phyloP scores from a whole-genome alignment of 2,797 vertebrate species.

The Pseudopleuronectes americanus region DNA sequence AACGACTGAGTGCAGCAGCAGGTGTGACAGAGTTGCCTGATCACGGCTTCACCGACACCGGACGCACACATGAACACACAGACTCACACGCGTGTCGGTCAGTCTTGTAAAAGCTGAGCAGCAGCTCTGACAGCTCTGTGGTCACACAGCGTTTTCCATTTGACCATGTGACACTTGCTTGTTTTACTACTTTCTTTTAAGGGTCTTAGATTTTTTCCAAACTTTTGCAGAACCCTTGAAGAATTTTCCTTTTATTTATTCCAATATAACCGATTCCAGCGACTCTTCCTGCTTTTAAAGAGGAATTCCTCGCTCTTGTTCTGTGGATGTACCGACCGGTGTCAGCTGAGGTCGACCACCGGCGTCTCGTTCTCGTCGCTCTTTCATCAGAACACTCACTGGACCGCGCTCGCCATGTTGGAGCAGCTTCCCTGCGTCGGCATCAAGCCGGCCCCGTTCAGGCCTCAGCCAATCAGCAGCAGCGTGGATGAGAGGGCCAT shows the following conservation, averaged over 20 bases:
- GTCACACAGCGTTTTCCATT: slow-evolving; percentile 7
- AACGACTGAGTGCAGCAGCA: slow-evolving; percentile 74
- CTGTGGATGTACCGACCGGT: slow-evolving; percentile 25
- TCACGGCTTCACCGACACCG: slow-evolving; percentile 59
- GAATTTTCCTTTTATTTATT: slow-evolving; percentile 12
- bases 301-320: slow-evolving; percentile 21
- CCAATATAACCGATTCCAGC: background rate
- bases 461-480: slow-evolving; percentile 70
- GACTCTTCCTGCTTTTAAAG: background rate
- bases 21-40: slow-evolving; percentile 71
- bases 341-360: background rate
- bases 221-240: slow-evolving; percentile 18
- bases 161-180: background rate
- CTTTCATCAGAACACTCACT: slow-evolving; percentile 16
- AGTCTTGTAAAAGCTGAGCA: slow-evolving; percentile 38
- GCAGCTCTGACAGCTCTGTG: slow-evolving; percentile 36
- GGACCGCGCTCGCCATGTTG: slow-evolving; percentile 61
- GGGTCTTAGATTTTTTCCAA: slow-evolving; percentile 10
- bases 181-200: slow-evolving; percentile 26
- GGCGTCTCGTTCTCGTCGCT: background rate
- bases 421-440: slow-evolving; percentile 64
- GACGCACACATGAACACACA: slow-evolving; percentile 41
- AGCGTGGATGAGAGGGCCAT: slow-evolving; percentile 67
- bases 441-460: slow-evolving; percentile 66
- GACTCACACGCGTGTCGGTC: slow-evolving; percentile 32